Evolutionary conservation across 2,888 invertebrate species (phyloP).

Genomic region (Synergus laeviventris): DNA sequence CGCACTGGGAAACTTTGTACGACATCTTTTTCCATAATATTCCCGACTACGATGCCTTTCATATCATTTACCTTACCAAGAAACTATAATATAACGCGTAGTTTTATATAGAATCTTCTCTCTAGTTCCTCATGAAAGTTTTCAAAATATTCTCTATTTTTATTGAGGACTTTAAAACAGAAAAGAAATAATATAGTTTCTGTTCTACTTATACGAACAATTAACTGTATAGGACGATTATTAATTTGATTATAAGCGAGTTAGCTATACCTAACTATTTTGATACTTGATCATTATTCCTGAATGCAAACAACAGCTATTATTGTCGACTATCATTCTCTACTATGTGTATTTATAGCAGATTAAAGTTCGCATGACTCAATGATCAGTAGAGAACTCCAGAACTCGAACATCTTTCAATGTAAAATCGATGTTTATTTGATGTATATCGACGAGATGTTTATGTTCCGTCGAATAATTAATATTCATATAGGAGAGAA

Average conservation of each 20-base stretch:
- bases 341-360: neutral
- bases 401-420: neutral
- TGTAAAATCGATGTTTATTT: neutral
- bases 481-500: neutral
- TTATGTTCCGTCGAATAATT: neutral
- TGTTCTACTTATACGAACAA: no score
- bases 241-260: no score
- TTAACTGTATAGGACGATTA: no score
- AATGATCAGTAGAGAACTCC: neutral
- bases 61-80: conserved; percentile 11
- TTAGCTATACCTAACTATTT: no score
- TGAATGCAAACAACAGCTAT: neutral
- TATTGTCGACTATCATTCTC: neutral
- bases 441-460: neutral
- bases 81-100: neutral
- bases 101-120: conserved; percentile 1
- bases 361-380: neutral
- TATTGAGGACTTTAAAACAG: neutral
- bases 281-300: no score
- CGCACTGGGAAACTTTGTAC: conserved; percentile 8
- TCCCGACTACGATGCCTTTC: neutral
- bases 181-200: neutral
- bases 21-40: conserved; percentile 16
- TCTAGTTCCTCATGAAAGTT: neutral
- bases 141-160: neutral